phyloP scores from a whole-genome alignment of 1,140 invertebrate genomes.

The Tetraneura akinire region DNA sequence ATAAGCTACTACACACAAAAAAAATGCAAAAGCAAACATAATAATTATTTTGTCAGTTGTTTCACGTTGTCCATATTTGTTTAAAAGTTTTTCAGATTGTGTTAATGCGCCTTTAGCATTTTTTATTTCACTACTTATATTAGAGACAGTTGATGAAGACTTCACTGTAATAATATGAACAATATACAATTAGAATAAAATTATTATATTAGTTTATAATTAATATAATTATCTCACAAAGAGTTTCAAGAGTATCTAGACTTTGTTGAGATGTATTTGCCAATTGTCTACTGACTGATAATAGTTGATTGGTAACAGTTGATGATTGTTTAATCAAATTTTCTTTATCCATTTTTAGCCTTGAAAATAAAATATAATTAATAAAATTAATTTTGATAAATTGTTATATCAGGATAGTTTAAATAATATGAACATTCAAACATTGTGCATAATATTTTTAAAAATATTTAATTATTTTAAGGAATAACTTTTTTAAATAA shows the following conservation, averaged over 20 bases:
- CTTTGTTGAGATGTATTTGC: slow-evolving; percentile 84
- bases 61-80: slow-evolving; percentile 91
- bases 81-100: slow-evolving; percentile 85
- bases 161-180: slow-evolving; percentile 60
- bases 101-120: slow-evolving; percentile 82
- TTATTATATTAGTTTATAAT: slow-evolving; percentile 43
- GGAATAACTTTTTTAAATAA: no score
- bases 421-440: no score
- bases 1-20: slow-evolving; percentile 87
- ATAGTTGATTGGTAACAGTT: slow-evolving; percentile 78
- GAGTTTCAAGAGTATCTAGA: slow-evolving; percentile 78
- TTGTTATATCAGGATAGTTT: no score
- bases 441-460: no score
- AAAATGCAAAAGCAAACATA: slow-evolving; percentile 88
- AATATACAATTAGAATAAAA: neutral
- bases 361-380: slow-evolving; percentile 38
- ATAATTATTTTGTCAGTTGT: slow-evolving; percentile 92
- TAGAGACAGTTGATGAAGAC: slow-evolving; percentile 62
- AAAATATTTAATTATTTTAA: no score
- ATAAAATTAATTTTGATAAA: no score
- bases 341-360: slow-evolving; percentile 66
- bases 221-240: slow-evolving; percentile 63
- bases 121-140: slow-evolving; percentile 82
- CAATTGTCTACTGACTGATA: slow-evolving; percentile 80
- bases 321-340: slow-evolving; percentile 68